phyloP scores from a whole-genome alignment of 23 tunicate species.

The Diplosoma virens region DNA sequence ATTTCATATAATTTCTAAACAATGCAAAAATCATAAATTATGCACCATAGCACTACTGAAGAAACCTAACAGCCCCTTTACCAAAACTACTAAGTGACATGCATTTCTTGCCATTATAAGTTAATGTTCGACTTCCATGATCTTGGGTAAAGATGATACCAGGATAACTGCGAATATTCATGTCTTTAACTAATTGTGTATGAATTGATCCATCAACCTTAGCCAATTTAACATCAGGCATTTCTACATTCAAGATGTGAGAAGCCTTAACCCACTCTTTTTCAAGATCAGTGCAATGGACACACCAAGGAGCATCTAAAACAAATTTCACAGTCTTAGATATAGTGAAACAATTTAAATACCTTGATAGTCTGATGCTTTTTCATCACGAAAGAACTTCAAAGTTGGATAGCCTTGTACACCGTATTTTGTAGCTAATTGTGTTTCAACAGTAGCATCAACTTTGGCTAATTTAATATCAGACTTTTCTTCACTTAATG shows the following conservation, averaged over 20 bases:
- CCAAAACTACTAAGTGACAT: too few relatives aligned
- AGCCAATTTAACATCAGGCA: conserved; percentile 55
- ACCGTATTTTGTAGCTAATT: conserved; percentile 55
- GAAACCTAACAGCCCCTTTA: too few relatives aligned
- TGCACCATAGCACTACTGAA: too few relatives aligned
- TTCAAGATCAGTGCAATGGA: conserved; percentile 71
- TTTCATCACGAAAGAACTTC: conserved; percentile 87
- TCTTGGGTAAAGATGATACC: conserved; percentile 55
- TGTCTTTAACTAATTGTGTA: conserved; percentile 21
- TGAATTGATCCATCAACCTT: conserved; percentile 69
- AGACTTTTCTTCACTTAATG: conserved; percentile 25
- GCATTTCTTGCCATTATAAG: conserved; percentile 65
- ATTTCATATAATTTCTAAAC: too few relatives aligned
- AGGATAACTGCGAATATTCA: conserved; percentile 77
- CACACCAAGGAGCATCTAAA: conserved; percentile 93
- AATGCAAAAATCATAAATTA: too few relatives aligned
- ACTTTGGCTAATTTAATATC: conserved; percentile 84
- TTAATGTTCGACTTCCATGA: conserved; percentile 28
- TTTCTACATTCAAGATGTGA: conserved; percentile 13
- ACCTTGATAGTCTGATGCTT: conserved; percentile 79
- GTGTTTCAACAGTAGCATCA: conserved; percentile 83
- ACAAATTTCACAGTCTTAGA: not conserved
- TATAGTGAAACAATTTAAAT: not conserved
- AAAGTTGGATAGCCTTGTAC: conserved; percentile 97
- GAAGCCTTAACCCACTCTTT: conserved; percentile 62